Evolutionary conservation across 1,140 invertebrate genomes (phyloP).

Genomic region (Drosophila pectinifera): DNA sequence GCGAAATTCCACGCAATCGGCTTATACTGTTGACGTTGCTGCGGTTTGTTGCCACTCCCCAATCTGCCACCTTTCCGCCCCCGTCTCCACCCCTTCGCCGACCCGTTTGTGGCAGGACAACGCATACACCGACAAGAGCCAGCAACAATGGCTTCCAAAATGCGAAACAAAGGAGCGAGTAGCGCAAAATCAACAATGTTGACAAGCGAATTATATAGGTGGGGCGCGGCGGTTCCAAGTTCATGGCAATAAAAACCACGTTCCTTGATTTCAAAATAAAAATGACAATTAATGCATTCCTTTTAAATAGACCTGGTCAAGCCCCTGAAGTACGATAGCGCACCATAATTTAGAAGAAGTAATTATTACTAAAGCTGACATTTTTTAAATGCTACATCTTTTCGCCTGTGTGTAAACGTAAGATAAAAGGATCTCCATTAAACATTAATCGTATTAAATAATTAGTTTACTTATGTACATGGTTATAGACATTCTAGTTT

Average conservation of each 20-base stretch:
- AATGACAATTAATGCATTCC: conserved; percentile 40
- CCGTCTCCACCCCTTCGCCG: neutral
- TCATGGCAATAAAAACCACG: conserved; percentile 46
- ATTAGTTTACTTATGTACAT: too few species aligned
- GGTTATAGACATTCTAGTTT: too few species aligned
- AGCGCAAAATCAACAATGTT: conserved; percentile 57
- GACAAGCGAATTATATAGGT: conserved; percentile 35
- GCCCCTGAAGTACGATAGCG: neutral
- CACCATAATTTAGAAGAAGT: too few species aligned
- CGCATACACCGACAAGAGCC: conserved; percentile 10
- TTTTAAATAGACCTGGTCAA: neutral
- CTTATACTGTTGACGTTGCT: conserved; percentile 69
- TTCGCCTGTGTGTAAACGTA: too few species aligned
- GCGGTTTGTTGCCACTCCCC: conserved; percentile 65
- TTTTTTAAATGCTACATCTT: too few species aligned
- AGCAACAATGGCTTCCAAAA: conserved; percentile 52
- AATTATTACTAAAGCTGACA: too few species aligned
- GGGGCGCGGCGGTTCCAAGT: neutral
- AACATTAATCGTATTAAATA: neutral
- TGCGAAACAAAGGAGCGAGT: conserved; percentile 62
- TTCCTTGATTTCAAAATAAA: conserved; percentile 55
- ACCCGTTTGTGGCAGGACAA: conserved; percentile 23
- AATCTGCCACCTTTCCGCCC: neutral
- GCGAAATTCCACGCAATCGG: conserved; percentile 78
- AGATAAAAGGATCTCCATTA: neutral